These are phyloP conservation scores for Dryobates pubescens DNA, from an alignment of 2,797 vertebrate genomes.

Conservation along the genomic window DNA sequence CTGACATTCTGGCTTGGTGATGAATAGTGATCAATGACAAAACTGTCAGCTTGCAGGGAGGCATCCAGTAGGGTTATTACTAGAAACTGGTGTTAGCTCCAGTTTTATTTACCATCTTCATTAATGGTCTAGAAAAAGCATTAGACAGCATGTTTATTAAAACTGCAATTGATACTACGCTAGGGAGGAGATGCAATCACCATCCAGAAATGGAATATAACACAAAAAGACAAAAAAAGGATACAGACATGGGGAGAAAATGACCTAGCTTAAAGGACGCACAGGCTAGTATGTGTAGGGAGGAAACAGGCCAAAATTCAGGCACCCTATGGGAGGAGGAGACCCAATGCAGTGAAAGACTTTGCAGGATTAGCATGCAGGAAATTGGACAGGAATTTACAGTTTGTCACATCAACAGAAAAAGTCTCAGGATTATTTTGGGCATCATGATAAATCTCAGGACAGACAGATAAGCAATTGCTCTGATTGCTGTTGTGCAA, in stretches of 20 bases:
- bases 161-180: slow-evolving; percentile 20
- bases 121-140: slow-evolving; percentile 63
- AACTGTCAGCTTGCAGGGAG: slow-evolving; percentile 56
- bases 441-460: not conserved
- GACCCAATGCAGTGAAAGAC: slow-evolving; percentile 27
- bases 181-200: slow-evolving; percentile 29
- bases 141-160: slow-evolving; percentile 48
- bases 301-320: slow-evolving; percentile 24
- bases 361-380: slow-evolving; percentile 23
- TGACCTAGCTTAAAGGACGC: slow-evolving; percentile 12
- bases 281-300: not conserved
- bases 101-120: slow-evolving; percentile 64
- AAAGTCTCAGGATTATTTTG: not conserved
- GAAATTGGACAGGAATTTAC: slow-evolving; percentile 24
- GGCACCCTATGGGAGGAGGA: not conserved
- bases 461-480: slow-evolving; percentile 23
- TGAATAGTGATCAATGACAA: slow-evolving; percentile 62
- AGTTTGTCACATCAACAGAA: slow-evolving; percentile 11
- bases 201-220: slow-evolving; percentile 15
- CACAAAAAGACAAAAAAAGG: slow-evolving; percentile 20
- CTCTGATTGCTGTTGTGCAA: not conserved
- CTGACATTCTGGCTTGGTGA: slow-evolving; percentile 30
- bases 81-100: slow-evolving; percentile 56
- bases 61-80: slow-evolving; percentile 60
- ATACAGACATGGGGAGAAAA: not conserved